Conservation (phyloP, 2,113 vertebrate genomes). For the Tangachromis dhanisi region DNA sequence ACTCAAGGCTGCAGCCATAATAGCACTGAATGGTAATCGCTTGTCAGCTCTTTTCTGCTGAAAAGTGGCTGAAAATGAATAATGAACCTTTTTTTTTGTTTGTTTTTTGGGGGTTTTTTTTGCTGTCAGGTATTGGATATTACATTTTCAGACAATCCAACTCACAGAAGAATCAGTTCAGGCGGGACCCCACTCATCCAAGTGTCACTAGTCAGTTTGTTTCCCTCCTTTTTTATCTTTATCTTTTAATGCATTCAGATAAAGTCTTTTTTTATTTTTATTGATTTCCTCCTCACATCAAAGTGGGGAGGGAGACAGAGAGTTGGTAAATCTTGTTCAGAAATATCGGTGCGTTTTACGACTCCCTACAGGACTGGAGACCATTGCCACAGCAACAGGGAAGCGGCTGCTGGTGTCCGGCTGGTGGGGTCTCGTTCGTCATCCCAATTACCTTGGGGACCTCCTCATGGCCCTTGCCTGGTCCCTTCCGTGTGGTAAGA, state of each 20-base stretch:
- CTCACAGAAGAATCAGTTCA: slow-evolving; percentile 87
- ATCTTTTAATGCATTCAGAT: background rate
- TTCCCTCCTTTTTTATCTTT: background rate
- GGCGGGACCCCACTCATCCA: slow-evolving; percentile 79
- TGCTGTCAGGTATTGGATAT: slow-evolving; percentile 76
- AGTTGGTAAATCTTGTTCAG: background rate
- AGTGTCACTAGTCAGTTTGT: slow-evolving; percentile 73
- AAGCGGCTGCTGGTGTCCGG: slow-evolving; percentile 82
- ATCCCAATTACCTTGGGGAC: slow-evolving; percentile 88
- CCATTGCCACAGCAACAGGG: slow-evolving; percentile 84
- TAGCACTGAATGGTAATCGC: slow-evolving; percentile 76
- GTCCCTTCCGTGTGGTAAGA: slow-evolving; percentile 88
- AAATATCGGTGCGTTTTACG: background rate
- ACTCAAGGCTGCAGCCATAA: slow-evolving; percentile 59
- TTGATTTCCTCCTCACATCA: background rate
- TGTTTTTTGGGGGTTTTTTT: rapidly evolving
- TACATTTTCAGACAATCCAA: slow-evolving; percentile 87
- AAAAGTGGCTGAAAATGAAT: background rate
- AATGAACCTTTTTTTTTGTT: background rate
- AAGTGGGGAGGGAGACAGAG: background rate
- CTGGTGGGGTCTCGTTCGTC: slow-evolving; percentile 90
- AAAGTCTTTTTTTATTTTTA: background rate
- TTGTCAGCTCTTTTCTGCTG: background rate
- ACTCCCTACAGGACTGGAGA: slow-evolving; percentile 74
- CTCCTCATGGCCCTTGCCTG: slow-evolving; percentile 89